A percentile compares a stretch with the other conserved stretches of the same genome.
Evolutionary conservation across 2,888 invertebrate genomes (phyloP).

Genomic region (Nudaria mundana): DNA sequence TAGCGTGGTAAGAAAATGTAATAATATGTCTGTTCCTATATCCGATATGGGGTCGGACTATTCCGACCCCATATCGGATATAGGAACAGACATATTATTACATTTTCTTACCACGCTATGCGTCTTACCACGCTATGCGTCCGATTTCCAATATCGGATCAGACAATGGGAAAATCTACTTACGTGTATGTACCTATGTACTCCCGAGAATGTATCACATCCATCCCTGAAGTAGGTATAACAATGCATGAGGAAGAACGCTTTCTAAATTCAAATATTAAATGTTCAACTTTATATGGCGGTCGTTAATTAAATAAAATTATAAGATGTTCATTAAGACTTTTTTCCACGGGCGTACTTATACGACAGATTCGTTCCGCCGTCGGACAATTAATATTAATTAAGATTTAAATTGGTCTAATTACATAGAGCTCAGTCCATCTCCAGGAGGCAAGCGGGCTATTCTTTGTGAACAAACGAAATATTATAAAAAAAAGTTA

Average conservation of each 20-base stretch:
- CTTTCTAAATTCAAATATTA: slow-evolving; percentile 29
- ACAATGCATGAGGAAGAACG: slow-evolving; percentile 19
- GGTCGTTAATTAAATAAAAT: slow-evolving; percentile 33
- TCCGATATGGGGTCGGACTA: too few relatives aligned
- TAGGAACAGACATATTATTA: too few relatives aligned
- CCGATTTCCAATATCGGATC: too few relatives aligned
- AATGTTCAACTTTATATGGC: slow-evolving; percentile 12
- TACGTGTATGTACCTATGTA: too few relatives aligned
- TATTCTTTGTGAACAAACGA: slow-evolving; percentile 53
- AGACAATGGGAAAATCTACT: too few relatives aligned
- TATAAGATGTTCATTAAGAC: slow-evolving; percentile 37
- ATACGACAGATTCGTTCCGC: slow-evolving; percentile 78
- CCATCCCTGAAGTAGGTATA: slow-evolving; percentile 35
- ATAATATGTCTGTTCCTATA: too few relatives aligned
- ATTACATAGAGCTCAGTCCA: slow-evolving; percentile 75
- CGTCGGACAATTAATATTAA: slow-evolving; percentile 80
- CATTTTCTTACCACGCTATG: too few relatives aligned
- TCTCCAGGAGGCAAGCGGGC: slow-evolving; percentile 59
- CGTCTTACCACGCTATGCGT: too few relatives aligned
- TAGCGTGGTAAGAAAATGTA: too few relatives aligned
- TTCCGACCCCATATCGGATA: too few relatives aligned
- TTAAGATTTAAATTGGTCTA: slow-evolving; percentile 82
- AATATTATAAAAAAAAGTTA: slow-evolving; percentile 44
- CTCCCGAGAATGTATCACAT: slow-evolving; percentile 42
- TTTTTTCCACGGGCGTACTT: slow-evolving; percentile 63